These are phyloP conservation scores for Eledona agricola DNA, from an alignment of 2,888 invertebrate species.

Conservation along the genomic window DNA sequence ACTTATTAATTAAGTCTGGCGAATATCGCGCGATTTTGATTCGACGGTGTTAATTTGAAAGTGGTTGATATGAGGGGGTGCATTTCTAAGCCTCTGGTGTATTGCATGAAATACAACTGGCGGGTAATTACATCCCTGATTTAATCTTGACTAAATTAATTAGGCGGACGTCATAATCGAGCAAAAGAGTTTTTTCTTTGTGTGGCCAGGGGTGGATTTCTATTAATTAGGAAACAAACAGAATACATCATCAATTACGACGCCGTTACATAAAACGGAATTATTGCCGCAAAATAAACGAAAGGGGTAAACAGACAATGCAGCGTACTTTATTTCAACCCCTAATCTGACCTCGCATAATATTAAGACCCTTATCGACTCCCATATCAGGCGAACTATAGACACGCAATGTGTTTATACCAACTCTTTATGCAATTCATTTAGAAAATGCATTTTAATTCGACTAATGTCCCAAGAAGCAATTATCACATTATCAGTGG, in stretches of 20 bases:
- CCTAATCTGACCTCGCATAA: conserved; percentile 52
- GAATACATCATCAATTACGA: conserved; percentile 32
- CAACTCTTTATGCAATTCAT: conserved; percentile 49
- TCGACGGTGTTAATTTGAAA: conserved; percentile 52
- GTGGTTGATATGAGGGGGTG: conserved; percentile 49
- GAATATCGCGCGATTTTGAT: conserved; percentile 23
- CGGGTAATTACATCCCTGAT: conserved; percentile 49
- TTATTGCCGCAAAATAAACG: conserved; percentile 39
- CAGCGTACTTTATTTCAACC: conserved; percentile 34
- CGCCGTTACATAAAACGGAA: conserved; percentile 29
- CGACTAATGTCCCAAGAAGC: conserved; percentile 37
- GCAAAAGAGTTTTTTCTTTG: conserved; percentile 38
- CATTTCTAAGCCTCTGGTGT: conserved; percentile 51
- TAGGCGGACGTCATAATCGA: conserved; percentile 49
- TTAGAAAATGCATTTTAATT: conserved; percentile 48
- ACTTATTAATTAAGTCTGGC: no score
- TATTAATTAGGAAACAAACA: conserved; percentile 10
- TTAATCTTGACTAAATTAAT: conserved; percentile 53
- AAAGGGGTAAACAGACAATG: conserved; percentile 40
- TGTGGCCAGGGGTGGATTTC: no score
- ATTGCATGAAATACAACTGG: conserved; percentile 51
- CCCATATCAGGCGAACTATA: conserved; percentile 41
- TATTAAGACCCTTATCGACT: conserved; percentile 49
- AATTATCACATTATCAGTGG: conserved; percentile 20
- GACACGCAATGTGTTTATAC: conserved; percentile 46